A percentile compares a stretch with the other conserved stretches of the same genome.
phyloP scores from a whole-genome alignment of 2,888 invertebrate species.

The Gymnocheta viridis region DNA sequence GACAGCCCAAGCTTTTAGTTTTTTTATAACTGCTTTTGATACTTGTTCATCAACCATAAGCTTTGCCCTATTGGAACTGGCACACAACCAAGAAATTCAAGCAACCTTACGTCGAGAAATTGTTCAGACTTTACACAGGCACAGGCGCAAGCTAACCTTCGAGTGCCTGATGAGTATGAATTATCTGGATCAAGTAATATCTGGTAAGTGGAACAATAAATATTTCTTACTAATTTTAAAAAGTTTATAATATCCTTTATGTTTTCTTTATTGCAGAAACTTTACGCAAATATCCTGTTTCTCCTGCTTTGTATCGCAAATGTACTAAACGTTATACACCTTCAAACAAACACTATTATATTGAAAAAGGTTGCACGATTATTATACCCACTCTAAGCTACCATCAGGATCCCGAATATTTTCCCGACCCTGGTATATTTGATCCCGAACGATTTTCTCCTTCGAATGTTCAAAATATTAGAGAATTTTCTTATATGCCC shows the following conservation, averaged over 20 bases:
- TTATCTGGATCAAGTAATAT: background rate
- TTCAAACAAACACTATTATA: background rate
- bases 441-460: background rate
- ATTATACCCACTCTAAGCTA: background rate
- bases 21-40: background rate
- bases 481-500: slow-evolving; percentile 56
- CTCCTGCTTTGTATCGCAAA: background rate
- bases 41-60: background rate
- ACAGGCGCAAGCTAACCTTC: background rate
- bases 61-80: background rate
- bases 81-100: background rate
- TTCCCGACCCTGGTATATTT: background rate
- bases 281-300: background rate
- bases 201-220: background rate
- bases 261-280: background rate
- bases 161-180: background rate
- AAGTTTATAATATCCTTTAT: background rate
- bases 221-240: background rate
- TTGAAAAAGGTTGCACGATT: background rate
- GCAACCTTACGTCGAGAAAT: background rate
- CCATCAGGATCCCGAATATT: background rate
- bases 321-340: background rate
- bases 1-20: background rate
- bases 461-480: background rate
- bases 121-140: background rate